A percentile compares a stretch with the other conserved stretches of the same genome.
Evolutionary conservation across 1,140 invertebrate genomes (phyloP).

Genomic region (Wiebesia pumilae): DNA sequence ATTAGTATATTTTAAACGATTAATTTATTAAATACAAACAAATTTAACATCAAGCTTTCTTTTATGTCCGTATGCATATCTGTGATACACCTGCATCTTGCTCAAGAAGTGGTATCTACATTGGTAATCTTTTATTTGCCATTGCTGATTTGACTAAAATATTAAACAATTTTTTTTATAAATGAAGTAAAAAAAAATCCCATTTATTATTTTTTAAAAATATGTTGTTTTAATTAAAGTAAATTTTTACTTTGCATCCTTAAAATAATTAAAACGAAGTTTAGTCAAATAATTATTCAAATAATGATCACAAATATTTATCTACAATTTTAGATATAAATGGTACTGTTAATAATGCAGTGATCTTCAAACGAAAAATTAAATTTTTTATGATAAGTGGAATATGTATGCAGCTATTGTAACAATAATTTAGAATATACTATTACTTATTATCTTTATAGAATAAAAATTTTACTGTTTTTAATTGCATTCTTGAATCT

Average conservation of each 20-base stretch:
- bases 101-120: conserved; percentile 7
- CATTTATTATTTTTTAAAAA: conserved; percentile 11
- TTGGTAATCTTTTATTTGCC: conserved; percentile 8
- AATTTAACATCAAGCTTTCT: conserved; percentile 18
- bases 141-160: conserved; percentile 6
- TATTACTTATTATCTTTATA: conserved; percentile 65
- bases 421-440: conserved; percentile 58
- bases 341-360: conserved; percentile 21
- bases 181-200: conserved; percentile 1
- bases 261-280: not conserved
- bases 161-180: not conserved
- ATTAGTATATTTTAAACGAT: not conserved
- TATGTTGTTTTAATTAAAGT: conserved; percentile 7
- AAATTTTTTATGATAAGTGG: conserved; percentile 41
- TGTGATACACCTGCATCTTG: conserved; percentile 45
- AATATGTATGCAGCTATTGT: conserved; percentile 58
- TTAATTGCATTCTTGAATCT: conserved; percentile 51
- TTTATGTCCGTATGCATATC: conserved; percentile 4
- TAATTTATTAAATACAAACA: not conserved
- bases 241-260: not conserved
- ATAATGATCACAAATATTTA: not conserved
- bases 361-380: conserved; percentile 40
- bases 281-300: no score
- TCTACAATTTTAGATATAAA: conserved; percentile 13
- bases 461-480: conserved; percentile 66